Percentiles rank a stretch among this genome's conserved stretches.
Evolutionary conservation across 2,888 invertebrate species (phyloP).

Genomic region (Drosophila dives): DNA sequence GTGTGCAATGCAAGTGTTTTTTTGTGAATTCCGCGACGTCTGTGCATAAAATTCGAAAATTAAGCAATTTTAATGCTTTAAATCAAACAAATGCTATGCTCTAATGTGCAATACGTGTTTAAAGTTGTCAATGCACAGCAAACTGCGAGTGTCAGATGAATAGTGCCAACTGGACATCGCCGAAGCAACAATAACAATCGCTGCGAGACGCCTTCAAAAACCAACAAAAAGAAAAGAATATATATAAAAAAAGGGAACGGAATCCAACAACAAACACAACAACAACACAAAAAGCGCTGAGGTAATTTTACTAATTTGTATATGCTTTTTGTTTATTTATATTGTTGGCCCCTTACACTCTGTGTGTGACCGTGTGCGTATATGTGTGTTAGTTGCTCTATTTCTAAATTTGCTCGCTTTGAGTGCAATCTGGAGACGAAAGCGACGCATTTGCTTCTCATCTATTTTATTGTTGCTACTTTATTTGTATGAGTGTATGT

Average conservation of each 20-base stretch:
- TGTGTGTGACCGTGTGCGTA: conserved; percentile 6
- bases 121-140: conserved; percentile 33
- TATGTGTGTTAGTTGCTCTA: conserved; percentile 39
- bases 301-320: conserved; percentile 78
- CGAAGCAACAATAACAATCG: conserved; percentile 66
- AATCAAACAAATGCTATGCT: conserved; percentile 26
- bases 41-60: conserved; percentile 76
- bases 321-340: conserved; percentile 70
- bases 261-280: conserved; percentile 59
- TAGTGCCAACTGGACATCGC: conserved; percentile 44
- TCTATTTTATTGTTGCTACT: conserved; percentile 12
- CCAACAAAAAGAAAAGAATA: conserved; percentile 15
- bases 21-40: conserved; percentile 77
- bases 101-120: conserved; percentile 52
- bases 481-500: conserved; percentile 13
- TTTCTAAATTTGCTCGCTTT: conserved; percentile 53
- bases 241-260: conserved; percentile 25
- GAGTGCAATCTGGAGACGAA: conserved; percentile 59
- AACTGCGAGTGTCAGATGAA: conserved; percentile 23
- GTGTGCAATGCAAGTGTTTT: conserved; percentile 58
- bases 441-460: conserved; percentile 13
- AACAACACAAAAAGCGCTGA: conserved; percentile 61
- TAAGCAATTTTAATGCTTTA: conserved; percentile 43
- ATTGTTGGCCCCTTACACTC: conserved; percentile 43
- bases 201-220: conserved; percentile 48